Evolutionary conservation across 1,140 invertebrate genomes (phyloP), one percentile per base, ranked within the genome.

Genomic region (Maconellicoccus hirsutus): DNA sequence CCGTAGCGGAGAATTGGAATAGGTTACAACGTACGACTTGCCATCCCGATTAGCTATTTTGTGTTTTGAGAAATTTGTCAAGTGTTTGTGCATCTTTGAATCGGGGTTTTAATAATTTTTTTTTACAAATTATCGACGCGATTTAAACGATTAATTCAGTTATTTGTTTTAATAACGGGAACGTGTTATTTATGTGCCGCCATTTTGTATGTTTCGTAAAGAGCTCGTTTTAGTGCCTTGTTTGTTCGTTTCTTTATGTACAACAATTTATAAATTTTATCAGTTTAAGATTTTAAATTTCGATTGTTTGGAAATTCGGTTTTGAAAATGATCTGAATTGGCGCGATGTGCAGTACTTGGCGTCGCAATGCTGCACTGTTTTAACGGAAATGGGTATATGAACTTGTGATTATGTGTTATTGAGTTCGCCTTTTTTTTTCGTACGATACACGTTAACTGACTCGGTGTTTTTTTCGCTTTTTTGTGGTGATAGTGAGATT

Each of bases 21-120:
- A 66, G 61, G 61, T 66, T 66, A 66, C 61, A 66, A 66, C 61
- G 61, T 66, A 66, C 61, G 61, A 66, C 61, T 61, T 66, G 61
- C 61, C 22, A 66, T 66, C 61, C 61, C 25, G 61, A 66, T 66
- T 66, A 66, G 61, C 61, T 66, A 66, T 66, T 66, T 66, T 66
- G 61, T 66, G 61, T 66, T 66, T 66, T 66, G 61, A 66, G 61
- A 25, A 66, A 66, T 66, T 66, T 26, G 61, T 66, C 10, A 66
- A 66, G 61, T 66, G 61, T 66, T 66, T 66, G 61, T 66, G 25
- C 22, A 66, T 66, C 61, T 25, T 66, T 3, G 61, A 66, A 25
- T 66, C 61, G 25, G 21, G 7, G 3, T 66, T 66, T 66, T 22
- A 66, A 23, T 66, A 25, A 66, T 66, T 66, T 25, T 61, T 61